phyloP scores from a whole-genome alignment of 2,113 vertebrate genomes.

The Holacanthus passer region DNA sequence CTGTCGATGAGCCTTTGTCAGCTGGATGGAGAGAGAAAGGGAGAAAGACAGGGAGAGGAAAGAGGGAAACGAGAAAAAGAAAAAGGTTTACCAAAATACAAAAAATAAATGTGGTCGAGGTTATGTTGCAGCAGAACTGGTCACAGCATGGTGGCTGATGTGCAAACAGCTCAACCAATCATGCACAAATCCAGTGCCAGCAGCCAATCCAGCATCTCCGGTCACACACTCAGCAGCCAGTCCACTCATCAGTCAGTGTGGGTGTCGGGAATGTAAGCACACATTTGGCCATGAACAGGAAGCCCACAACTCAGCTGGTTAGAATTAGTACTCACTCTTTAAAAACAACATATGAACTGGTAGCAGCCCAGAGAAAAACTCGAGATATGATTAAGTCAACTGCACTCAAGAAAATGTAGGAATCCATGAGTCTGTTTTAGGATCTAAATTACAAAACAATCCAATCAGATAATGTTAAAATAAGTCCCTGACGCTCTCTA shows the following conservation, averaged over 20 bases:
- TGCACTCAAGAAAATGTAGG: not conserved
- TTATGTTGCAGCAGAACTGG: constrained; percentile 25
- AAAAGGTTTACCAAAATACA: not conserved
- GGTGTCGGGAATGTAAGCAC: constrained; percentile 56
- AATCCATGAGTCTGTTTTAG: not conserved
- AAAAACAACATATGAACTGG: constrained; percentile 44
- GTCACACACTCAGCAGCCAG: constrained; percentile 62
- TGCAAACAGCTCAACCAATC: constrained; percentile 67
- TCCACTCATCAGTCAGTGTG: constrained; percentile 55
- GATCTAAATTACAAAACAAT: not conserved
- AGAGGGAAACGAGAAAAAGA: not conserved
- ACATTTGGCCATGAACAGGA: constrained; percentile 50
- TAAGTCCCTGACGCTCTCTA: not conserved
- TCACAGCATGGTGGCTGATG: constrained; percentile 45
- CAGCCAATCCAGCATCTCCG: constrained; percentile 52
- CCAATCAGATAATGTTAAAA: not conserved
- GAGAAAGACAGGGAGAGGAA: not conserved
- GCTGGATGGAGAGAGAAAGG: constrained; percentile 78
- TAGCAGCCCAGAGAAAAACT: constrained; percentile 23
- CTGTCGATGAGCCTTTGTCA: constrained; percentile 98
- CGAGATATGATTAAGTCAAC: constrained; percentile 7
- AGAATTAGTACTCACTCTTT: constrained; percentile 52
- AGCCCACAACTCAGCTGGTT: constrained; percentile 54
- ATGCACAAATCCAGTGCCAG: constrained; percentile 68
- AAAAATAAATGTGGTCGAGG: not conserved